Evolutionary conservation across 1,140 invertebrate genomes (phyloP).

Genomic region (Cyphomyrmex costatus): DNA sequence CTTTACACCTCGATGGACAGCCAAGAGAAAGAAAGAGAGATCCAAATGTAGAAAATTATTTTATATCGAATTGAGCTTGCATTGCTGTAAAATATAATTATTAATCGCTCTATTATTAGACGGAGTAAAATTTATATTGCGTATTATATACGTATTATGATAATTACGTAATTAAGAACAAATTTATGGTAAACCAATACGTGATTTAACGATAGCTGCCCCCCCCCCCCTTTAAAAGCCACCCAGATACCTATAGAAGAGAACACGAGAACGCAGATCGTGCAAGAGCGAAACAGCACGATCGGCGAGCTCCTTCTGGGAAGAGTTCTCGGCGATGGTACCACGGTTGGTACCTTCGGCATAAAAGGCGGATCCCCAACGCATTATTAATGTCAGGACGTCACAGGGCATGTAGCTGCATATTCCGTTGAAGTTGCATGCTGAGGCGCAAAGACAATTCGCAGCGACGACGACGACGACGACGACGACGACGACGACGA

Average conservation of each 20-base stretch:
- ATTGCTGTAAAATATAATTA: neutral
- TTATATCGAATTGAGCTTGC: neutral
- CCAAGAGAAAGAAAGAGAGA: neutral
- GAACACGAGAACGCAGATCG: neutral
- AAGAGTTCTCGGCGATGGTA: slow-evolving; percentile 70
- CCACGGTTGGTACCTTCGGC: slow-evolving; percentile 70
- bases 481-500: slow-evolving; percentile 7
- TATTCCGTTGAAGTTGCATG: slow-evolving; percentile 80
- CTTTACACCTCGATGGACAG: neutral
- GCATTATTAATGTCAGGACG: slow-evolving; percentile 84
- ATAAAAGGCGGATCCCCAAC: slow-evolving; percentile 62
- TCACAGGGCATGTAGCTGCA: slow-evolving; percentile 77
- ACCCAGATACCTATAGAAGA: neutral
- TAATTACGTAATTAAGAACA: neutral
- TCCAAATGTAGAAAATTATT: neutral
- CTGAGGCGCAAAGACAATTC: slow-evolving; percentile 77
- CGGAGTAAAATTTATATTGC: neutral
- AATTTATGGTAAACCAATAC: slow-evolving; percentile 25
- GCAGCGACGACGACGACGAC: slow-evolving; percentile 54
- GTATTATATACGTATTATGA: neutral
- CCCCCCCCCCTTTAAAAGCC: slow-evolving; percentile 17
- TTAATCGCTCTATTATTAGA: neutral
- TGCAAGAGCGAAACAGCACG: slow-evolving; percentile 40
- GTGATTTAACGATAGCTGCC: neutral
- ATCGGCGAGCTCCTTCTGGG: slow-evolving; percentile 67